These are phyloP conservation scores for Periophthalmus magnuspinnatus DNA, from an alignment of 2,797 vertebrate genomes.

Conservation along the genomic window DNA sequence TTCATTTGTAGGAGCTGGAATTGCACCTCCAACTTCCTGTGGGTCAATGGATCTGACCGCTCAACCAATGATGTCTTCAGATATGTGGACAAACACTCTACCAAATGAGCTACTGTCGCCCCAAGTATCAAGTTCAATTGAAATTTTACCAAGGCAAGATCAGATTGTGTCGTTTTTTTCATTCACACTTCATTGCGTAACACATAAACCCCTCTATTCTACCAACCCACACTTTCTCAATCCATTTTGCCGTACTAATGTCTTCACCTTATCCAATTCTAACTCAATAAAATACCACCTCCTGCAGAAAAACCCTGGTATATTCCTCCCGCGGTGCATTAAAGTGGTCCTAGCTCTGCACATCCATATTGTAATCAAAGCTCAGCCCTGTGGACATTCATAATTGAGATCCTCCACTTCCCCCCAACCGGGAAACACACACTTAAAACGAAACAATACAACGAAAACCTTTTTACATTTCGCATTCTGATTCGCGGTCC, in stretches of 20 bases:
- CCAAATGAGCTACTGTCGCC: too few species aligned
- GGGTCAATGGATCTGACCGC: too few species aligned
- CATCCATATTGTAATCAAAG: slow-evolving; percentile 36
- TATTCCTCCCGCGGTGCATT: neutral
- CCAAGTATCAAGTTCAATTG: too few species aligned
- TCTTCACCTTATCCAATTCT: slow-evolving; percentile 1
- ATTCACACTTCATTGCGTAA: neutral
- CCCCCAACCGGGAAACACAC: slow-evolving; percentile 23
- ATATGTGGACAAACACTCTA: too few species aligned
- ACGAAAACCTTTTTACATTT: slow-evolving; percentile 51
- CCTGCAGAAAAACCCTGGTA: neutral
- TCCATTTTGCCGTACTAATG: neutral
- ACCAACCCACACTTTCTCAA: neutral
- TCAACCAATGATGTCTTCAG: too few species aligned
- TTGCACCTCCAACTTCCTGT: too few species aligned
- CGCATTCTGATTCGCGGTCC: slow-evolving; percentile 24
- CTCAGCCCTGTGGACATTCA: slow-evolving; percentile 41
- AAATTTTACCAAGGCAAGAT: too few species aligned
- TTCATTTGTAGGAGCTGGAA: too few species aligned
- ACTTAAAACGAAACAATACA: slow-evolving; percentile 55
- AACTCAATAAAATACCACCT: slow-evolving; percentile 10
- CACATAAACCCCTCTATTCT: neutral
- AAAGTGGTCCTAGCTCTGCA: slow-evolving; percentile 1
- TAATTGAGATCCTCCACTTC: slow-evolving; percentile 43
- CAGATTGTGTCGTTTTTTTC: too few species aligned